A percentile compares a stretch with the other conserved stretches of the same genome.
Conservation (phyloP, 1,140 invertebrate genomes). For the Drosophila pruinosa region DNA sequence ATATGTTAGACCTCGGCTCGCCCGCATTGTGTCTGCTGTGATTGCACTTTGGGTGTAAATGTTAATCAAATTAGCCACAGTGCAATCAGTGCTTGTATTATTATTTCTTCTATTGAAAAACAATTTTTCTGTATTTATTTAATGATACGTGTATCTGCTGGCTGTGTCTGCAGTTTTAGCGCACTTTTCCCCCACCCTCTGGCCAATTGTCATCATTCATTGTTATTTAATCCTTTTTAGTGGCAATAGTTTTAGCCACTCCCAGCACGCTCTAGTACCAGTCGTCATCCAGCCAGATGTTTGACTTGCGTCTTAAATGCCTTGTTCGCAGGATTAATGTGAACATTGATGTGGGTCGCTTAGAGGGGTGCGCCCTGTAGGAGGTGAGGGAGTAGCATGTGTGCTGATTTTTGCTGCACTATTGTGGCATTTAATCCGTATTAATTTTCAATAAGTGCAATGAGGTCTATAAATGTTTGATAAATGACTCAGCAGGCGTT, state of each 20-base stretch:
- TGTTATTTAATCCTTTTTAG: constrained; percentile 70
- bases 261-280: constrained; percentile 20
- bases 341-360: constrained; percentile 23
- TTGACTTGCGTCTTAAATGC: constrained; percentile 54
- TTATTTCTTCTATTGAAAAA: constrained; percentile 57
- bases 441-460: constrained; percentile 79
- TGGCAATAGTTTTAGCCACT: constrained; percentile 29
- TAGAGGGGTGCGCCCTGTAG: constrained; percentile 7
- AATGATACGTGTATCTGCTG: background rate
- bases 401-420: constrained; percentile 73
- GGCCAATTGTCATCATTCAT: constrained; percentile 42
- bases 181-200: background rate
- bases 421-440: constrained; percentile 71
- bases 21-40: constrained; percentile 49
- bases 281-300: constrained; percentile 48
- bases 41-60: constrained; percentile 36
- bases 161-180: background rate
- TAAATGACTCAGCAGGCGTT: constrained; percentile 59
- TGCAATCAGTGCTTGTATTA: constrained; percentile 69
- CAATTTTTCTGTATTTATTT: constrained; percentile 63
- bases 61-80: constrained; percentile 66
- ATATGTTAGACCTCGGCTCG: background rate
- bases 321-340: constrained; percentile 72
- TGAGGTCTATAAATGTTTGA: constrained; percentile 68
- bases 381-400: constrained; percentile 47